Base-by-base conservation (phyloP, 2,113 vertebrate species). In the Solenodon paradoxus region DNA sequence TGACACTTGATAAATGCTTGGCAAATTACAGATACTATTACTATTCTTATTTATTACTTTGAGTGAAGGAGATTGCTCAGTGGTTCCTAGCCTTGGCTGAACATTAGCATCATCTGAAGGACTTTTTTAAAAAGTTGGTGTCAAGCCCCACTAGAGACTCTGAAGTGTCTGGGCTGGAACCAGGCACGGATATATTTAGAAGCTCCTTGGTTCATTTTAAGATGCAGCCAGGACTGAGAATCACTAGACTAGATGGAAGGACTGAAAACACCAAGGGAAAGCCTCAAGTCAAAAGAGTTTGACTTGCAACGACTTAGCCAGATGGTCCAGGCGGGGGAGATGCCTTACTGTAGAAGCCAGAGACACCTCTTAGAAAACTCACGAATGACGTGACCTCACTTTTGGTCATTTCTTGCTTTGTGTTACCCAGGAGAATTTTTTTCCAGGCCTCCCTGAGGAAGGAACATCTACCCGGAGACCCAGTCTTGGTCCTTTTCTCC, bases 141-240 rank as follows among this genome's bases (percentile, higher is more conserved):
- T 35, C 40, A 35, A 15, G 42, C 28, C 28, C 26, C 9, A 28
- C 13, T 38, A 30, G 45, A 53, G 38, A 88, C 16, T 80, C 78
- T 79, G 47, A 95, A 64, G 4, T 7, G 47, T 72, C 32, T 81
- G 12, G n/a, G 53, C 49, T 10, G 12, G 59, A 24, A 49, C 22
- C 53, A 57, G 80, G 22, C 69, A 42, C 40, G 66, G 75, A 40
- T 81, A 78, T 42, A 38, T 84, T 95, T 86, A 92, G 90, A 89
- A 80, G 5, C 35, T 85, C 24, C 47, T 59, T 47, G n/a, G 22
- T 85, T 92, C 81, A 24, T 81, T 93, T 89, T 38, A 47, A 22
- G 49, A 26, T 30, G 22, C 9, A 53, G 42, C 13, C 30, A 74
- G 28, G 49, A 17, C 9, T 61, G 68, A 55, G 88, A 88, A 81